Conservation (phyloP, 2,888 invertebrate genomes). For the Oxytorus armatus region DNA sequence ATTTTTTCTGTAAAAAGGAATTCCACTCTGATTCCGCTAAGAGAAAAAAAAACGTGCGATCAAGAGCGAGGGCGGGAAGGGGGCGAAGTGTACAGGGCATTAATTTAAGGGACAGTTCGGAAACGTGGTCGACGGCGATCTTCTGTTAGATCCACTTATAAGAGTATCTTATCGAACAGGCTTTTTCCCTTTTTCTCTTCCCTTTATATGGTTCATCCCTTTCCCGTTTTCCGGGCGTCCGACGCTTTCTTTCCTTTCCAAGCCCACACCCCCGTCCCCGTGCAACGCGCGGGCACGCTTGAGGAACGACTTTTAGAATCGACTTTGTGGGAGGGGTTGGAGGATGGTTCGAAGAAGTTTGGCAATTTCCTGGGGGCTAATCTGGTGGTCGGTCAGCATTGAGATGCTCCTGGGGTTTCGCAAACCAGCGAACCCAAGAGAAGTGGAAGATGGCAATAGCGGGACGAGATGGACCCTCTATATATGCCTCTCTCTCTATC, state of each 20-base stretch:
- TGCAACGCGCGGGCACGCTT: slow-evolving; percentile 69
- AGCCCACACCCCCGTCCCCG: not conserved
- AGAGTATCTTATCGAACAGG: slow-evolving; percentile 57
- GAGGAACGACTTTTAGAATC: slow-evolving; percentile 82
- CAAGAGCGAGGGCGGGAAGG: not conserved
- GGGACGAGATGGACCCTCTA: slow-evolving; percentile 52
- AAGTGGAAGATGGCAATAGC: slow-evolving; percentile 56
- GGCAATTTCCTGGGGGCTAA: slow-evolving; percentile 84
- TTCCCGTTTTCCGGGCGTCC: not conserved
- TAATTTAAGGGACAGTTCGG: slow-evolving; percentile 79
- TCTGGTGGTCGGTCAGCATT: slow-evolving; percentile 84
- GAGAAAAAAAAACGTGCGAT: slow-evolving; percentile 7
- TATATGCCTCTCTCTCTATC: slow-evolving; percentile 65
- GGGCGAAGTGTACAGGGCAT: slow-evolving; percentile 69
- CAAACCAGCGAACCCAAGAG: slow-evolving; percentile 66
- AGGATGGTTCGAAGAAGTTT: slow-evolving; percentile 82
- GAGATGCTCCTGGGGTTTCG: slow-evolving; percentile 81
- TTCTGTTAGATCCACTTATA: slow-evolving; percentile 50
- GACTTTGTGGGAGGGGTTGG: slow-evolving; percentile 80
- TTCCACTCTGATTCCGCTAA: not conserved
- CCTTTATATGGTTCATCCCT: slow-evolving; percentile 24
- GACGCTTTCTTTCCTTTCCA: not conserved
- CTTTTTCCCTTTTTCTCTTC: not conserved
- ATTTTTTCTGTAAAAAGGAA: no score
- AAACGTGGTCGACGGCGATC: slow-evolving; percentile 64